These are phyloP conservation scores for Synergus laeviventris DNA, from an alignment of 2,888 invertebrate genomes.

Conservation along the genomic window DNA sequence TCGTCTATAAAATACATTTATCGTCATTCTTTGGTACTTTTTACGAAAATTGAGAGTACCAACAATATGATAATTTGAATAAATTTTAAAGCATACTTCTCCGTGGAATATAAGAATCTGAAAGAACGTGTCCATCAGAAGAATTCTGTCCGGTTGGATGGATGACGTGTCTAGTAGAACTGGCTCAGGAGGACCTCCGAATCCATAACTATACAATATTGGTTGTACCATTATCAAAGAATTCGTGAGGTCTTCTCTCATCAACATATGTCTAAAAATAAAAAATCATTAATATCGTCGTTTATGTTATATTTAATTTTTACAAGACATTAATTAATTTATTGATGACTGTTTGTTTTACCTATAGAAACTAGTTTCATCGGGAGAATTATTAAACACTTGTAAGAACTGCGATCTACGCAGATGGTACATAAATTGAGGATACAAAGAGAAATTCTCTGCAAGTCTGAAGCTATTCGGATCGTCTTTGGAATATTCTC, in stretches of 20 bases:
- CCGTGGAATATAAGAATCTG: conserved; percentile 99
- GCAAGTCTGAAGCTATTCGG: conserved; percentile 96
- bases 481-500: conserved; percentile 98
- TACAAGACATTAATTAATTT: neutral
- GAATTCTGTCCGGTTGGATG: conserved; percentile 97
- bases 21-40: neutral
- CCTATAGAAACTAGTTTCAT: conserved; percentile 99
- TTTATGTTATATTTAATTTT: neutral
- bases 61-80: conserved; percentile 16
- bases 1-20: conserved; percentile 81
- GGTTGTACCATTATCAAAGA: conserved; percentile 99
- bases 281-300: neutral
- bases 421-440: conserved; percentile 99
- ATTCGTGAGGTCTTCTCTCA: conserved; percentile 97
- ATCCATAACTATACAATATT: conserved; percentile 98
- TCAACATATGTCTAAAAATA: conserved; percentile 90
- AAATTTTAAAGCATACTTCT: conserved; percentile 81
- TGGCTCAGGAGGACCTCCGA: conserved; percentile 97
- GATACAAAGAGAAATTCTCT: conserved; percentile 98
- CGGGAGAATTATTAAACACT: conserved; percentile 99
- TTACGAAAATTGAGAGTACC: conserved; percentile 25
- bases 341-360: conserved; percentile 65
- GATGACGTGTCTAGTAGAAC: conserved; percentile 98
- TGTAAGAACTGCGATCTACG: conserved; percentile 98
- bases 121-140: conserved; percentile 99